phyloP scores from a whole-genome alignment of 1,140 invertebrate species.

The Andrena cerasifolii region DNA sequence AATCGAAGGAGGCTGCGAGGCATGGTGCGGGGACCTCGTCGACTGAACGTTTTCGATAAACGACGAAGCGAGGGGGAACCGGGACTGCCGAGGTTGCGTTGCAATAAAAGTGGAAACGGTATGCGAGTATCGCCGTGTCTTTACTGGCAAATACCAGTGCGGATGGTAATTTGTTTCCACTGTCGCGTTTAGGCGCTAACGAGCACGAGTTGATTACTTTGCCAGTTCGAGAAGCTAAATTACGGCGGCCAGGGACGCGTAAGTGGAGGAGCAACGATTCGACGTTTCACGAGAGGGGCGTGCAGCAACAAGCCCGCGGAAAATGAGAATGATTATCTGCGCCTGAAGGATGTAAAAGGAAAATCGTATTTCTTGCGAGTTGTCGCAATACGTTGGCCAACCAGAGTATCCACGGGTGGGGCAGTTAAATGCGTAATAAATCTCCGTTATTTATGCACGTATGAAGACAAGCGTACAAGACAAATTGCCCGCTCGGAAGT shows the following conservation, averaged over 20 bases:
- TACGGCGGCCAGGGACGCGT: not conserved
- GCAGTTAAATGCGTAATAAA: slow-evolving; percentile 42
- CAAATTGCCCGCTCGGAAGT: not conserved
- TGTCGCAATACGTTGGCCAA: slow-evolving; percentile 31
- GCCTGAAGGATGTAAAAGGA: slow-evolving; percentile 7
- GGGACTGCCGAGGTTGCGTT: too few species aligned
- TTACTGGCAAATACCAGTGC: not conserved
- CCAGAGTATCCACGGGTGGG: slow-evolving; percentile 12
- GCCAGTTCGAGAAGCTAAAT: not conserved
- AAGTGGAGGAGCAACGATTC: not conserved
- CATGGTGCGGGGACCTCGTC: too few species aligned
- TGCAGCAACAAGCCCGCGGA: slow-evolving; percentile 7
- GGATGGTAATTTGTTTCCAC: not conserved
- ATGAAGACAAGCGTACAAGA: slow-evolving; percentile 5
- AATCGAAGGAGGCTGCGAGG: too few species aligned
- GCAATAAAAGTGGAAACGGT: not conserved
- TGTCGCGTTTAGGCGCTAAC: not conserved
- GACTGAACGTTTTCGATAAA: too few species aligned
- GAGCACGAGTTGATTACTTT: slow-evolving; percentile 1
- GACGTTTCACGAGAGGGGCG: not conserved
- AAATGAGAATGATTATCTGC: slow-evolving; percentile 35
- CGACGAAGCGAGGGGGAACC: too few species aligned
- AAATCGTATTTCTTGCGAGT: slow-evolving; percentile 37
- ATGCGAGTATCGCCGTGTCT: not conserved
- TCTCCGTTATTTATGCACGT: slow-evolving; percentile 36